Percentiles rank a stretch among this genome's conserved stretches.
Conservation (phyloP, 2,113 vertebrate species). For the Oryzias celebensis region DNA sequence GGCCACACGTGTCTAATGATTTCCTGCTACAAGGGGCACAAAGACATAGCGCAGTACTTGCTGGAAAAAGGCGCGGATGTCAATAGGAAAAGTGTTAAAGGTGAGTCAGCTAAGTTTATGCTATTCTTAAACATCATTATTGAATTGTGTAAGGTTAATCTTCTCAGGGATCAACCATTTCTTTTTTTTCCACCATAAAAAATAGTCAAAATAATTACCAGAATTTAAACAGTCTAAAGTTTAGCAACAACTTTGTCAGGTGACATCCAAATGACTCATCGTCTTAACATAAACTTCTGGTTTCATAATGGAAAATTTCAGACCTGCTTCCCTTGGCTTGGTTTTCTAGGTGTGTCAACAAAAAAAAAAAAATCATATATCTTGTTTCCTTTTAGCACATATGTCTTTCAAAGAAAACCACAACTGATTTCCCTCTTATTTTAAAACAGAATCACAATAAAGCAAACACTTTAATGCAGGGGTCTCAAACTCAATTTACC, state of each 20-base stretch:
- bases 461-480: too few species aligned
- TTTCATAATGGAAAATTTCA: constrained; percentile 42
- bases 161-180: background rate
- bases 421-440: too few species aligned
- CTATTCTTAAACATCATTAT: background rate
- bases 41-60: constrained; percentile 95
- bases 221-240: background rate
- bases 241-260: background rate
- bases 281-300: constrained; percentile 35
- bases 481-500: too few species aligned
- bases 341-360: constrained; percentile 40
- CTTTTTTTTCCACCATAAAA: background rate
- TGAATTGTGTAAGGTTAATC: background rate
- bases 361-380: background rate
- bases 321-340: background rate
- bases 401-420: too few species aligned
- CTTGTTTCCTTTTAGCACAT: background rate
- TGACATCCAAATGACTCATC: constrained; percentile 34
- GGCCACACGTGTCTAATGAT: constrained; percentile 99
- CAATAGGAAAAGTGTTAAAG: constrained; percentile 98
- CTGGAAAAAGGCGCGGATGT: constrained; percentile 97
- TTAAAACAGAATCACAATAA: too few species aligned
- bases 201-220: background rate
- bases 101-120: constrained; percentile 66
- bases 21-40: constrained; percentile 98